Base-by-base conservation (phyloP, 2,113 vertebrate species). In the Dicentrarchus labrax region DNA sequence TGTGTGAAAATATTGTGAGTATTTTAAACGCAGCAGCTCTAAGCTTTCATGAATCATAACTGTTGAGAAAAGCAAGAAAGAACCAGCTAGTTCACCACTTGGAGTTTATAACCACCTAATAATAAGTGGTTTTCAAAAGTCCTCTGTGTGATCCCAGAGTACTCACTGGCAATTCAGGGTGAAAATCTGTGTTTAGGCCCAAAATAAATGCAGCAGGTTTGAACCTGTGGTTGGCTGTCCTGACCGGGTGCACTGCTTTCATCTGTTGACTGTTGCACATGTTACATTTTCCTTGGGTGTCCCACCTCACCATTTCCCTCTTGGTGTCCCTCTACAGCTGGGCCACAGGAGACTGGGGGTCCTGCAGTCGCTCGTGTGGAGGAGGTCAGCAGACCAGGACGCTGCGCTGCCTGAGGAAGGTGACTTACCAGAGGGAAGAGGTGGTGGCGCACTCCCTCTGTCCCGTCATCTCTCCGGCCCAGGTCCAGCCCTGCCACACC, bases 331-430 rank as follows among this genome's bases (percentile, higher is more conserved):
- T 73, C 51, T 19, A 5, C 85, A 99, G 98, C 72, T 99, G 98
- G 98, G 94, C 91, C 5, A 88, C 95, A 1, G 96, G 96, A 0
- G 96, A 97, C 48, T 99, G 98, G 98, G 96, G 93, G 0, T 0
- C 57, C 0, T 99, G 98, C 93, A 99, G 96, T 85, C 94, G 92
- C 39, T 95, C 96, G 0, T 99, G 98, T 61, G 97, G 97, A 0
- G 96, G 95, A 2, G 98, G 98, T 2, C 96, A 98, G 83, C 97
- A 99, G 92, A 97, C 89, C 7, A 95, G 98, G 15, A 91, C 89
- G 0, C 69, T 98, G 78, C 96, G 95, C 72, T 99, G 98, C 78
- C 81, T 97, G 73, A 97, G 97, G 87, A 99, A 94, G 88, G 96
- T 95, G 59, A 94, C 96, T 16, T 97, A 97, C 88, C 97, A 97